Conservation (phyloP, 2,888 invertebrate species). For the Lasioglossum malachurum region DNA sequence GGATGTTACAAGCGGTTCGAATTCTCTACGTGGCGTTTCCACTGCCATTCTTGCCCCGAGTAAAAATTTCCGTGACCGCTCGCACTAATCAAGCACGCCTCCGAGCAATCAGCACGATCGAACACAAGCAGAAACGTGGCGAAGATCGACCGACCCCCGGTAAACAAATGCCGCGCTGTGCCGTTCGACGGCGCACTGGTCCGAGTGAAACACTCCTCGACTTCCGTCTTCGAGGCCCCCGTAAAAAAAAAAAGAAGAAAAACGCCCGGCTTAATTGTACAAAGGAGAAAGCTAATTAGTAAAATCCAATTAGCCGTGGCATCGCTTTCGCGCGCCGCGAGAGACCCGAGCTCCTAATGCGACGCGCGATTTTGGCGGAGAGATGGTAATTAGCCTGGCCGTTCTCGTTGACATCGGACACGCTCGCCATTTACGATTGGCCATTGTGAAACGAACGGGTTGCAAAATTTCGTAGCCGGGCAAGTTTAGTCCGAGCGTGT, state of each 20-base stretch:
- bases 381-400: slow-evolving; percentile 37
- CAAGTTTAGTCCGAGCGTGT: not conserved
- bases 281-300: slow-evolving; percentile 70
- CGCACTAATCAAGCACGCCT: slow-evolving; percentile 33
- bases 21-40: slow-evolving; percentile 31
- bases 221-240: slow-evolving; percentile 44
- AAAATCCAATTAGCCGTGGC: slow-evolving; percentile 64
- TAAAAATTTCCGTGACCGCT: not conserved
- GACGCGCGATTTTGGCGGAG: slow-evolving; percentile 40
- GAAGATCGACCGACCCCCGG: slow-evolving; percentile 41
- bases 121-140: slow-evolving; percentile 26
- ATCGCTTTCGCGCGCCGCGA: slow-evolving; percentile 60
- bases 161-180: slow-evolving; percentile 11
- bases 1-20: slow-evolving; percentile 1
- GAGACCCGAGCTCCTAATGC: slow-evolving; percentile 44
- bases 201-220: slow-evolving; percentile 47
- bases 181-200: slow-evolving; percentile 15
- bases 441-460: not conserved
- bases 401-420: slow-evolving; percentile 20
- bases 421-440: slow-evolving; percentile 12
- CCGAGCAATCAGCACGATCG: slow-evolving; percentile 18
- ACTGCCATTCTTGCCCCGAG: not conserved
- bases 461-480: not conserved
- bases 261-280: slow-evolving; percentile 44
- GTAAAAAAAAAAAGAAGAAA: slow-evolving; percentile 21